Evolutionary conservation across 2,113 vertebrate species (phyloP), one percentile per base, ranked within the genome.

Genomic region (Clarias macrocephalus): DNA sequence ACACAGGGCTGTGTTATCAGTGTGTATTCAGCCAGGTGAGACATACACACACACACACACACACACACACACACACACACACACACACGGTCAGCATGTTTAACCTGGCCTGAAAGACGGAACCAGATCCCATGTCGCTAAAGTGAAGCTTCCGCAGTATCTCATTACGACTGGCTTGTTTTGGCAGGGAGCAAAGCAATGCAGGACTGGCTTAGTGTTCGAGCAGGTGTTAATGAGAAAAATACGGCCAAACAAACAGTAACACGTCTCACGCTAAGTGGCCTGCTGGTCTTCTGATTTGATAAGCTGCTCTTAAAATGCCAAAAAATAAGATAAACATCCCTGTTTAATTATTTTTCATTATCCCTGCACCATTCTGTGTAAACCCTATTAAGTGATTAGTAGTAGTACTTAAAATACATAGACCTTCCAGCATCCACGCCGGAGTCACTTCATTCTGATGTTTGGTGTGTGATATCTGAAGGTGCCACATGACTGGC

Each of bases 11-110:
- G 54, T 30, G 54, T 59, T 65, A 10, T 91, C 88, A 18, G 88
- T 88, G 23, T 73, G 89, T 21, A 87, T 83, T 87, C 88, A 89
- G 57, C 82, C 87, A 1, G 82, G 86, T 0, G 11, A 52, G 59
- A 79, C 84, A 18, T 72, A 72, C 37, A 76, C 73, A 73, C 70
- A 73, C 70, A 48, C 72, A 73, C 70, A 73, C 70, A 73, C 70
- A 73, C 70, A 18, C 79, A 72, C 37, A 76, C 73, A 18, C 79
- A 72, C 37, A 76, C 73, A 73, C 70, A 73, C 70, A 48, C 72
- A 73, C 70, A 73, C 70, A 73, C 70, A 73, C 70, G 52, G 82
- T 89, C 56, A 89, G 60, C 85, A 88, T 87, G 85, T 91, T 91
- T 54, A 91, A 60, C 28, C 48, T 85, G 37, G 88, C 73, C 90